These are phyloP conservation scores for Pluvianellus socialis DNA, from an alignment of 2,113 vertebrate species.

Conservation along the genomic window DNA sequence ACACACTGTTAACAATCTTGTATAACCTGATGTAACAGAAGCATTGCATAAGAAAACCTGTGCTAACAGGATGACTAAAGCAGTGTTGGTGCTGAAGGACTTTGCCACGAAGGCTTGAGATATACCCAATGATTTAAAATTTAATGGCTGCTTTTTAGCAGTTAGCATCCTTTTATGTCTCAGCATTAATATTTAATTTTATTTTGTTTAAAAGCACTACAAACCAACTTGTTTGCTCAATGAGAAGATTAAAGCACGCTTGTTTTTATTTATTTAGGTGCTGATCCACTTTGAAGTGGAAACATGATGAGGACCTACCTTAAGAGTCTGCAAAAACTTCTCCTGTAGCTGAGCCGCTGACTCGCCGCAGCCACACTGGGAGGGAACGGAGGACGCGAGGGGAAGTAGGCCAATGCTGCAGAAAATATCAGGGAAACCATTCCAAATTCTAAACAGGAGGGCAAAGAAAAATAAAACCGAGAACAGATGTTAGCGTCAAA, in stretches of 20 bases:
- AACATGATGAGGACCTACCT: slow-evolving; percentile 75
- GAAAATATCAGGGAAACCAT: slow-evolving; percentile 85
- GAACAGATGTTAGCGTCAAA: background rate
- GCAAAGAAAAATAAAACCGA: slow-evolving; percentile 25
- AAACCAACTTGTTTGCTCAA: slow-evolving; percentile 29
- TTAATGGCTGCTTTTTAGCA: slow-evolving; percentile 30
- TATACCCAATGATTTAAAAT: background rate
- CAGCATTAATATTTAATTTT: slow-evolving; percentile 52
- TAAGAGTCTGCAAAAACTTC: slow-evolving; percentile 90
- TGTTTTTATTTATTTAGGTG: slow-evolving; percentile 35
- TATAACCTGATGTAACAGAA: background rate
- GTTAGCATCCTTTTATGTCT: slow-evolving; percentile 26
- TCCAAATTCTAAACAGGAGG: slow-evolving; percentile 82
- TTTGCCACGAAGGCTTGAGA: background rate
- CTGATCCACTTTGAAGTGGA: slow-evolving; percentile 12
- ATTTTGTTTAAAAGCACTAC: slow-evolving; percentile 49
- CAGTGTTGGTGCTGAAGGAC: background rate
- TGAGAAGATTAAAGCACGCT: slow-evolving; percentile 44
- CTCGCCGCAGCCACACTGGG: slow-evolving; percentile 96
- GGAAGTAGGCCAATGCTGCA: slow-evolving; percentile 89
- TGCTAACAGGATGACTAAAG: slow-evolving; percentile 6
- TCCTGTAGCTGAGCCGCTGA: slow-evolving; percentile 92
- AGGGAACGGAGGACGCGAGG: slow-evolving; percentile 89
- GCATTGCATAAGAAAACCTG: background rate
- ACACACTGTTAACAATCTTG: background rate